Base-by-base conservation (phyloP, 2,888 invertebrate genomes). In the Drosophila meridionalis region DNA sequence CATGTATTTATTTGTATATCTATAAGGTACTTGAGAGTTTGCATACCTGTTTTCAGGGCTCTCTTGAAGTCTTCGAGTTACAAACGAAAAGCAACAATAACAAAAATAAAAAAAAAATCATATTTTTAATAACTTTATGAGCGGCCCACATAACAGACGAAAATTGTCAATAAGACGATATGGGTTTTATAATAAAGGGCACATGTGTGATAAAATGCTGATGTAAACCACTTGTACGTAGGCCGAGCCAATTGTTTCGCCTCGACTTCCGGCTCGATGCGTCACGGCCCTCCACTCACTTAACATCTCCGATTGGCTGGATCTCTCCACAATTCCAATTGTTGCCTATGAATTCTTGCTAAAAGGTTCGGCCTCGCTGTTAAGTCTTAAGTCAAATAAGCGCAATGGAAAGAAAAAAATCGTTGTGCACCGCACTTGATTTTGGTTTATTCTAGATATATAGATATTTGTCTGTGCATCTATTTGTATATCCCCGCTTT, bases 281-380 rank as follows among this genome's bases (percentile, higher is more conserved):
- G 58, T 57, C 28, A 36, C n/a, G 34, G 20, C 40, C 43, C 14
- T 32, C 52, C n/a, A 30, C 26, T 75, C 26, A 70, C 11, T 60
- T 62, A 69, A 56, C 34, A 50, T 52, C 30, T 55, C 20, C 58
- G 57, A 64, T 20, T 48, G 38, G 36, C 48, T 62, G 61, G 32
- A 14, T 43, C 59, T 32, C 52, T 47, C n/a, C 26, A 58, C 57
- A 69, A 65, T 43, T 62, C 52, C 63, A 73, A 67, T 76, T 71
- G 80, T 72, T 78, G 56, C n/a, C 58, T 63, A 80, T 73, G 65
- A 57, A 76, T 84, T 88, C 89, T 88, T 84, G 83, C 87, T 88
- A 84, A 84, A 83, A 83, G 87, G 73, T 88, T 83, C 68, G 78
- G 53, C 83, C 89, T 84, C 83, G 86, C 53, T 53, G 61, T 28